Conservation (phyloP, 2,888 invertebrate species). For the Philhelius pedissequus region DNA sequence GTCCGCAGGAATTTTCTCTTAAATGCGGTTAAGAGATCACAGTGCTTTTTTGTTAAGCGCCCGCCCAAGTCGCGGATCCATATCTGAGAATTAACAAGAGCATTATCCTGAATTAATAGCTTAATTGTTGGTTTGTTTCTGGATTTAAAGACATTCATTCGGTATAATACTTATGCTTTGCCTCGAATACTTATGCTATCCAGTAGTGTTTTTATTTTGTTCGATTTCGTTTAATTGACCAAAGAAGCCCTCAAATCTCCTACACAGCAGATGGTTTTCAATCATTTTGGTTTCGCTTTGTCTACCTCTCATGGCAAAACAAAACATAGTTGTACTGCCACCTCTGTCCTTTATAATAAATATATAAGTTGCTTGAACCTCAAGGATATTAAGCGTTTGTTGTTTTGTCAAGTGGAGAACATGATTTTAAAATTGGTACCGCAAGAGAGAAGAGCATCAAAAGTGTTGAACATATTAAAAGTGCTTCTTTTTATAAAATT, state of each 20-base stretch:
- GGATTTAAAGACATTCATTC: too few relatives aligned
- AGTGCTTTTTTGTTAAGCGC: too few relatives aligned
- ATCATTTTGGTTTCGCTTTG: neutral
- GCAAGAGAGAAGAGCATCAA: neutral
- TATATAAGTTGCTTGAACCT: neutral
- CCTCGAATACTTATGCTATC: too few relatives aligned
- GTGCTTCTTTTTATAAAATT: neutral
- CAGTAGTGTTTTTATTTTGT: too few relatives aligned
- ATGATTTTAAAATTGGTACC: neutral
- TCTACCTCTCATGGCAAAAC: neutral
- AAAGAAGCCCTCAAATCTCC: neutral
- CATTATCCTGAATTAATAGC: too few relatives aligned
- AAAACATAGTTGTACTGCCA: neutral
- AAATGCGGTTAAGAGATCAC: too few relatives aligned
- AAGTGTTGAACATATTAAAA: constrained; percentile 14
- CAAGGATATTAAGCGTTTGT: constrained; percentile 11
- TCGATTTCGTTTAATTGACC: neutral
- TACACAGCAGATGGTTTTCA: neutral
- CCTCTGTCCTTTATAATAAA: neutral
- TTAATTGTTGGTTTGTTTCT: too few relatives aligned
- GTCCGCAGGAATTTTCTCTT: too few relatives aligned
- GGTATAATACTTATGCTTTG: too few relatives aligned
- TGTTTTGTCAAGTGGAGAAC: neutral
- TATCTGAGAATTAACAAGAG: too few relatives aligned
- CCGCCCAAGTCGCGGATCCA: too few relatives aligned